Conservation (phyloP, 2,797 vertebrate genomes). For the Erithacus rubecula region DNA sequence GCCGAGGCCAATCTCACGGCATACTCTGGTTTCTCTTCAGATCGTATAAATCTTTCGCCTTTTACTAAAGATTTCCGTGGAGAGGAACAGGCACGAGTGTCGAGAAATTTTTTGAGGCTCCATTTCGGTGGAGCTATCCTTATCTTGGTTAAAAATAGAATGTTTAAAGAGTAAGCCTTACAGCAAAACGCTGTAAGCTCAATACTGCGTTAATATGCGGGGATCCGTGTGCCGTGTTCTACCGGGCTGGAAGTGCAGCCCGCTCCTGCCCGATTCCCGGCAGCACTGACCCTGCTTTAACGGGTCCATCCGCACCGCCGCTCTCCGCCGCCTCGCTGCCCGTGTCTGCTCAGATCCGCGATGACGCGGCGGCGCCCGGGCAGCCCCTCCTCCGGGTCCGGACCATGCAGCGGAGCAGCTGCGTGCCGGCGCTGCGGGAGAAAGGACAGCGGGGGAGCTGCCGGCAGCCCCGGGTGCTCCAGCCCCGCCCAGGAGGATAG, state of each 20-base stretch:
- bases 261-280: fast-evolving
- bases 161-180: too few species aligned
- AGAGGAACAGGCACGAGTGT: slow-evolving; percentile 65
- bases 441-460: background rate
- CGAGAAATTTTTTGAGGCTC: background rate
- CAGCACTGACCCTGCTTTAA: fast-evolving
- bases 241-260: fast-evolving
- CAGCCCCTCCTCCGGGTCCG: background rate
- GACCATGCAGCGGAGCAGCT: background rate
- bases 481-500: too few species aligned
- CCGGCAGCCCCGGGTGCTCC: background rate
- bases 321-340: fast-evolving
- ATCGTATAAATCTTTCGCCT: slow-evolving; percentile 30
- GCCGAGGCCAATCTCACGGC: fast-evolving
- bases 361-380: too few species aligned
- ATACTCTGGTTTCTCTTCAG: slow-evolving; percentile 19
- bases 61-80: slow-evolving; percentile 85
- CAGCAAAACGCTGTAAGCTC: too few species aligned
- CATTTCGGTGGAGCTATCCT: background rate
- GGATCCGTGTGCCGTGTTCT: too few species aligned
- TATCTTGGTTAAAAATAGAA: too few species aligned
- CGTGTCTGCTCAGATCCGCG: fast-evolving
- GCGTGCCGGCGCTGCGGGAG: background rate
- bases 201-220: too few species aligned
- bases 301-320: fast-evolving